These are phyloP conservation scores for Zaprionus nigranus DNA, from an alignment of 1,140 invertebrate genomes.

Conservation along the genomic window DNA sequence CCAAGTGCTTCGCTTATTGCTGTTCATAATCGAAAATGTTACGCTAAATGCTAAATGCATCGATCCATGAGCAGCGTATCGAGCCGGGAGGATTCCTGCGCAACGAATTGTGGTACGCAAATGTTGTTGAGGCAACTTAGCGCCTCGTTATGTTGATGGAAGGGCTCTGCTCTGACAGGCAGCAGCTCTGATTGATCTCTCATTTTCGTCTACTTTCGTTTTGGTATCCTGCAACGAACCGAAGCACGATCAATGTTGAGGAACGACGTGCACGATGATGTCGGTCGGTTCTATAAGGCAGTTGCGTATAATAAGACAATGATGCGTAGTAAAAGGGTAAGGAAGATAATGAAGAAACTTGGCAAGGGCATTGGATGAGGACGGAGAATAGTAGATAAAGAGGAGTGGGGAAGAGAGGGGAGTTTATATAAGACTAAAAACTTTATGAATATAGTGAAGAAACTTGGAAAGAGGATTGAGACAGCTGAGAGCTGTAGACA, in stretches of 20 bases:
- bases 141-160: constrained; percentile 37
- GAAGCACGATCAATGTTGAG: neutral
- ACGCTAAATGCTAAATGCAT: constrained; percentile 51
- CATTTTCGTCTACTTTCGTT: constrained; percentile 10
- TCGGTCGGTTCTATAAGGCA: neutral
- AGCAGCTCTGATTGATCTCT: constrained; percentile 31
- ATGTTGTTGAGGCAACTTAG: constrained; percentile 51
- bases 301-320: constrained; percentile 5
- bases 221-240: constrained; percentile 36
- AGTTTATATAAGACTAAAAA: no score
- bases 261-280: neutral
- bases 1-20: constrained; percentile 35
- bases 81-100: constrained; percentile 5
- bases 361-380: neutral
- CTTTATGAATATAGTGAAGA: neutral
- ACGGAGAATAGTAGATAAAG: neutral
- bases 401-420: neutral
- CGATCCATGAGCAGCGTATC: constrained; percentile 27
- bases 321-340: constrained; percentile 3
- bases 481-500: neutral
- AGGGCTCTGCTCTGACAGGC: constrained; percentile 13
- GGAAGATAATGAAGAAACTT: constrained; percentile 8
- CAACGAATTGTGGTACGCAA: constrained; percentile 51
- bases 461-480: neutral
- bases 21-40: constrained; percentile 49